Percentiles rank a stretch among this genome's conserved stretches.
phyloP scores from a whole-genome alignment of 2,888 invertebrate species.

The Lasioglossum lativentre region DNA sequence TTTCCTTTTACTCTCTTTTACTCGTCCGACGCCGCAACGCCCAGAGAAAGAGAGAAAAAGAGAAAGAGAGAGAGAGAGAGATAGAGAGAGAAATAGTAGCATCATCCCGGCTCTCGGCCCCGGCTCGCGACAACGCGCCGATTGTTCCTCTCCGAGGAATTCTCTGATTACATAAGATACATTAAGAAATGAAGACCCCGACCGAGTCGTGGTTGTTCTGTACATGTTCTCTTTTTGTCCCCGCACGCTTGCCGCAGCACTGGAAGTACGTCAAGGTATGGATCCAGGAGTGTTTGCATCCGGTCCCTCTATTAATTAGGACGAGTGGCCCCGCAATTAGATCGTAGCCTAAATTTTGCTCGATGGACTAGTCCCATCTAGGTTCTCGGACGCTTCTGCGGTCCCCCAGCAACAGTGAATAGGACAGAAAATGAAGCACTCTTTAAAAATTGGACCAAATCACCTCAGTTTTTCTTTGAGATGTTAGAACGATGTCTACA shows the following conservation, averaged over 20 bases:
- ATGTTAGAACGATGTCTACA: no score
- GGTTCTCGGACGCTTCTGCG: background rate
- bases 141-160: conserved; percentile 30
- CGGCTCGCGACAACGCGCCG: conserved; percentile 41
- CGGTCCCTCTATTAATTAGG: background rate
- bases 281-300: conserved; percentile 16
- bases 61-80: background rate
- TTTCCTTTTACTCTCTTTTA: conserved; percentile 11
- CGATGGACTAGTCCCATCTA: background rate
- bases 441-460: background rate
- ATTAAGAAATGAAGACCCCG: conserved; percentile 11
- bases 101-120: background rate
- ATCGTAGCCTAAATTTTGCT: background rate
- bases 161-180: conserved; percentile 20
- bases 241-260: conserved; percentile 87
- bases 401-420: no score
- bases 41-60: background rate
- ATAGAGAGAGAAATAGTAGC: background rate
- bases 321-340: conserved; percentile 41
- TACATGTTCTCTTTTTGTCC: conserved; percentile 26
- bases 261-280: conserved; percentile 94
- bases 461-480: no score
- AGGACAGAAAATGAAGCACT: background rate
- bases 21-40: background rate
- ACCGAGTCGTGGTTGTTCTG: conserved; percentile 10